Evolutionary conservation across 1,140 invertebrate genomes (phyloP), one percentile per base, ranked within the genome.

Genomic region (Heterodera carotae): DNA sequence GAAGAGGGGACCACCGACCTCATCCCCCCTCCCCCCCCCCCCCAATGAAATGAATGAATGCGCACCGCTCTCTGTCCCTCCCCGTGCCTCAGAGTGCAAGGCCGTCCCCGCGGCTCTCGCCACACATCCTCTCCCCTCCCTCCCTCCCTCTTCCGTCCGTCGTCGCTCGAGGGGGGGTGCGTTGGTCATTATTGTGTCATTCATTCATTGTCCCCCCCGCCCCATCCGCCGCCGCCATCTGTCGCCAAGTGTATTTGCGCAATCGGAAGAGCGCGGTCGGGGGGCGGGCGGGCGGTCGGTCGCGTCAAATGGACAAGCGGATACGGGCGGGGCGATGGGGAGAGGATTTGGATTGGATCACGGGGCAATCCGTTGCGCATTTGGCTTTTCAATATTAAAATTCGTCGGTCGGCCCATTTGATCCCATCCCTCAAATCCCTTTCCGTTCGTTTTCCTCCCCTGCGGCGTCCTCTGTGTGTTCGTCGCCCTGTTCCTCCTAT

Each of bases 81-180:
- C 62, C 48, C 62, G 62, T 66, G 62, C 62, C 33, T 31, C 62
- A 66, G 62, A 66, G 62, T 66, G 62, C 62, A 66, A 66, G 62
- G 62, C 62, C 25, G 62, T 66, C 25, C 59, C 59, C 39, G 39
- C 1, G 7, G 0, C 39, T 12, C 39, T 2, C 39, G 0, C 39
- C 39, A 6, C 2, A 6, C 39, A 4, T 22, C 18, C 48, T 18
- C 48, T 22, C 18, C 48, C 48, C 10, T 15, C 48, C 48, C 18
- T 22, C 48, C 15, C 48, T 18, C 6, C 48, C 48, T 18, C 48
- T 4, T 1, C 18, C 48, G 4, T 53, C 48, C 48, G 48, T 18
- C 15, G 18, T 4, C 48, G 48, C 48, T 12, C 36, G 0, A 6
- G 6, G 39, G 39, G 2, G 6, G 39, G 6, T 43, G 39, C n/a